These are phyloP conservation scores for Chironomus tentans DNA, from an alignment of 2,888 invertebrate genomes.

Conservation along the genomic window DNA sequence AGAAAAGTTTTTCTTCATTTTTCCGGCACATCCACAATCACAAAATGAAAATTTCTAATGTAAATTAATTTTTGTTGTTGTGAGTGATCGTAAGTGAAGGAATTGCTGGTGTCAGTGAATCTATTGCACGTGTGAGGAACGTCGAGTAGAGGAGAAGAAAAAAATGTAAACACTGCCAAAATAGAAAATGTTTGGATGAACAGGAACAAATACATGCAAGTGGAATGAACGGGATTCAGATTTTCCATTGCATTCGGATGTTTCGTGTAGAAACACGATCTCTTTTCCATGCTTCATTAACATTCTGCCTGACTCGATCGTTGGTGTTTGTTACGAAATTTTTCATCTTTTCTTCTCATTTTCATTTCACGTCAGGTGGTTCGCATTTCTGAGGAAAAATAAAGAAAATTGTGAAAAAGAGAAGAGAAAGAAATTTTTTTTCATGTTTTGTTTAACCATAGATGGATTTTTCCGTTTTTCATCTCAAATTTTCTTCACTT, in stretches of 20 bases:
- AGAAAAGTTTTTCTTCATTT: not conserved
- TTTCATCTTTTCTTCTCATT: not conserved
- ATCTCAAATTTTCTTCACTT: not conserved
- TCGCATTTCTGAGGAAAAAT: not conserved
- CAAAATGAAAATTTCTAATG: not conserved
- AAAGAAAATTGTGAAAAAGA: too few species aligned
- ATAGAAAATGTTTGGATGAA: conserved; percentile 7
- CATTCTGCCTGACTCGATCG: not conserved
- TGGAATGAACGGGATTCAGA: not conserved
- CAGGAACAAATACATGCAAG: not conserved
- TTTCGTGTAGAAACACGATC: conserved; percentile 5
- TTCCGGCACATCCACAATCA: conserved; percentile 1
- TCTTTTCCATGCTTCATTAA: conserved; percentile 20
- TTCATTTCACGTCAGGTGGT: not conserved
- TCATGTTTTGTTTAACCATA: conserved; percentile 17
- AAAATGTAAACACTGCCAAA: conserved; percentile 20
- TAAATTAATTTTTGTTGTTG: not conserved
- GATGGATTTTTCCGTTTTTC: conserved; percentile 20
- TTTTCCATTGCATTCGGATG: not conserved
- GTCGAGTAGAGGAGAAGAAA: not conserved
- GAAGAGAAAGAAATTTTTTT: not conserved
- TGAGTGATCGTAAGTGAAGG: not conserved
- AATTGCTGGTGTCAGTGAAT: not conserved
- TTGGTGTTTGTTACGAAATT: not conserved
- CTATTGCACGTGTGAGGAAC: not conserved